Evolutionary conservation across 1,140 invertebrate genomes (phyloP), one percentile per base, ranked within the genome.

Genomic region (Microplitis mediator): DNA sequence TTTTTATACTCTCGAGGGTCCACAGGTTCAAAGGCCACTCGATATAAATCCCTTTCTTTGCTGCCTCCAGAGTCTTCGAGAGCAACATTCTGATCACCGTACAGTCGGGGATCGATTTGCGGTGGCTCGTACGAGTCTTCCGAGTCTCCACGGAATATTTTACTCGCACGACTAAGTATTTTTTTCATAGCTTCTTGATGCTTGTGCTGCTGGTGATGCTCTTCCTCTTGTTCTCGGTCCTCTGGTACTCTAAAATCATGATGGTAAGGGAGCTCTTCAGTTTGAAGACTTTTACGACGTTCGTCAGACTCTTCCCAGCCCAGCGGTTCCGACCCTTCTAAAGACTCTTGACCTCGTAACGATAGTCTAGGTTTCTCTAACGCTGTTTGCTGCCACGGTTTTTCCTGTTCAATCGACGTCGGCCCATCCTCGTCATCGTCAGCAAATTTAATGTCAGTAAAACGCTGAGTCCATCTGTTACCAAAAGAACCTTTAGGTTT

Each of bases 401-500:
- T 83, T 69, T 77, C 82, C 14, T 80, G 86, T 70, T 81, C 87
- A 11, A 56, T 75, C 3, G 80, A 74, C 72, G 77, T 82, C 16
- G 56, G 56, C 3, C 14, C 14, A 0, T 89, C 86, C 16, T 84
- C 84, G 0, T 77, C 76, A 16, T 72, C 11, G 60, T 64, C 11
- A 69, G 51, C 60, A 35, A 76, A 73, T 52, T 74, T 76, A 9
- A 74, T 78, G 35, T 80, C 79, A 0, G 82, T 80, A 63, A 90
- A 90, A 64, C 88, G 83, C 52, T 88, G 86, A 0, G 85, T 78
- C 89, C 89, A 90, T 14, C 84, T 81, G 0, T 82, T 80, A n/a
- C 84, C 82, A n/a, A 89, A 78, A 0, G 87, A 79, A 0, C 78
- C n/a, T 36, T 51, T 32, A 8, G 78, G 81, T 58, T 81, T 89